phyloP scores from a whole-genome alignment of 1,140 invertebrate genomes.

The Goniozus legneri region DNA sequence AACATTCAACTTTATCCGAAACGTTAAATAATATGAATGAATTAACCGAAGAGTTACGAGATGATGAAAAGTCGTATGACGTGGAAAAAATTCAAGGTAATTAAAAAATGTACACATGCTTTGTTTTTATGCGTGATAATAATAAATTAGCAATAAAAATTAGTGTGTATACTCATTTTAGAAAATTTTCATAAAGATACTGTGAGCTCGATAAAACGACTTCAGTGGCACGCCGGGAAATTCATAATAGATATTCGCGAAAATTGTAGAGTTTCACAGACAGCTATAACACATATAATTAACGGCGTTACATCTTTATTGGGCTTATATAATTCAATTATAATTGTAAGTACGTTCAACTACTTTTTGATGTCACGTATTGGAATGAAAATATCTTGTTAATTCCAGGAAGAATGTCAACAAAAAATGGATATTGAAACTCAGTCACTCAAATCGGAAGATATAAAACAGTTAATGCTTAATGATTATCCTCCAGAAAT shows the following conservation, averaged over 20 bases:
- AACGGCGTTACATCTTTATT: conserved; percentile 7
- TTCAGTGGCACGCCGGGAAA: conserved; percentile 14
- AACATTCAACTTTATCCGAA: background rate
- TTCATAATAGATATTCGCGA: conserved; percentile 19
- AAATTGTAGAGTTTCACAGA: conserved; percentile 18
- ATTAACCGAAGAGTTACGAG: background rate
- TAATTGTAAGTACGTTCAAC: background rate
- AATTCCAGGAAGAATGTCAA: background rate
- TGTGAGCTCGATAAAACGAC: background rate
- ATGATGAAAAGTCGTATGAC: background rate
- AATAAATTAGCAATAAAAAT: background rate
- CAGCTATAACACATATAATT: conserved; percentile 8
- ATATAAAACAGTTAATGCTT: background rate
- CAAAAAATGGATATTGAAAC: background rate
- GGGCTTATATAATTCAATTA: background rate
- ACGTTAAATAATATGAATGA: conserved; percentile 4
- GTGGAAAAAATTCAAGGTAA: background rate
- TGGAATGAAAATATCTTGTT: background rate
- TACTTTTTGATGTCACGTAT: background rate
- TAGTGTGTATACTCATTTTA: background rate
- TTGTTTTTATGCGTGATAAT: background rate
- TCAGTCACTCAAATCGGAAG: background rate
- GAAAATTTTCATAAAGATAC: background rate
- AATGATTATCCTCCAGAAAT: background rate
- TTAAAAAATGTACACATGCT: background rate